Evolutionary conservation across 2,888 invertebrate species (phyloP), one percentile per base, ranked within the genome.

Genomic region (Cheilosia vulpina): DNA sequence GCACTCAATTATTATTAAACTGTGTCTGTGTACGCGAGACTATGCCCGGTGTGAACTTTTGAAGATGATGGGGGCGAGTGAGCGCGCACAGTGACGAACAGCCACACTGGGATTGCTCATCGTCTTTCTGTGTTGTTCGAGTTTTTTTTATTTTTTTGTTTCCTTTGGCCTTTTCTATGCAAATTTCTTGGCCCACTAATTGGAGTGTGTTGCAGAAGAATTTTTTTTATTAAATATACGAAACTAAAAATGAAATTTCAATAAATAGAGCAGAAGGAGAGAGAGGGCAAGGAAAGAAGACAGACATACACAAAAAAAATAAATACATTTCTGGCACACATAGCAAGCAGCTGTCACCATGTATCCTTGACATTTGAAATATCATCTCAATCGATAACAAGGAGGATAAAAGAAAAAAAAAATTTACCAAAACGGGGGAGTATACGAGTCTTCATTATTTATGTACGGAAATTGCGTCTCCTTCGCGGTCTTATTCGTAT

Each of bases 321-420:
- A 27, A 27, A 27, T 6, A 45, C 19, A 45, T 57, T 78, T 58
- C 71, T 78, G 73, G 75, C 69, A 73, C 34, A 34, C 24, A 55
- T 7, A 58, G 50, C 55, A 57, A 75, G 71, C 50, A 71, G 57
- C 68, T 71, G 76, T 57, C 76, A 50, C 34, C 19, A 19, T n/a
- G 52, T 31, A 85, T 85, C 85, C 85, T 85, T 85, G 85, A 85
- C 81, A 77, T 85, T 81, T 81, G 72, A 72, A 77, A 85, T 68
- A 77, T 76, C 75, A 76, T 81, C 80, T 76, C 62, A 76, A 85
- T 85, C 85, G 76, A 75, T 75, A 75, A 53, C 41, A 62, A 60
- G 43, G 34, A 38, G n/a, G 4, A 43, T 27, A 47, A 58, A 43
- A 57, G 6, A 45, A 45, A 21, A 63, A 17, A 53, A 27, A 31